Evolutionary conservation across 2,113 vertebrate species (phyloP).

Genomic region (Indicator indicator): DNA sequence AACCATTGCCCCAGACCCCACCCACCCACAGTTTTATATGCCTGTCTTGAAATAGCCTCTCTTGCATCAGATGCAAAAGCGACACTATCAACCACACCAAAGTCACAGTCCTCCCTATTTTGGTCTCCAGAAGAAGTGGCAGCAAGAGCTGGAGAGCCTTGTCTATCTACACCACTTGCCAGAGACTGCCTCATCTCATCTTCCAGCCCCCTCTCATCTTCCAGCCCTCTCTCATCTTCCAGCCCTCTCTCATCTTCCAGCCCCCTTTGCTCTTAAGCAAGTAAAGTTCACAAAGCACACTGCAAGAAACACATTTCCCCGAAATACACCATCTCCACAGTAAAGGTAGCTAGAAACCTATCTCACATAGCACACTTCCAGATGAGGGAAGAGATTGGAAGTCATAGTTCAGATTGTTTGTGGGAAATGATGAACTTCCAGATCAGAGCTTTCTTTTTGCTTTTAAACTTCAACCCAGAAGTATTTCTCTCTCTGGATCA

Average conservation of each 20-base stretch:
- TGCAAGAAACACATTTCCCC: neutral
- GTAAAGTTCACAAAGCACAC: neutral
- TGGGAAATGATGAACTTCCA: neutral
- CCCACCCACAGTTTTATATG: neutral
- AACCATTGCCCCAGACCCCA: neutral
- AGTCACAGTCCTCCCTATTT: neutral
- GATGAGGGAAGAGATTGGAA: neutral
- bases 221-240: no score
- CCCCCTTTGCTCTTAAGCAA: neutral
- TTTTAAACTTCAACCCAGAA: neutral
- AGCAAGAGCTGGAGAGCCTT: neutral
- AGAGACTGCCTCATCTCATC: neutral
- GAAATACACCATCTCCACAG: neutral
- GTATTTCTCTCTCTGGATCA: neutral
- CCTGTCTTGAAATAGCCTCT: neutral
- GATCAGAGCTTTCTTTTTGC: neutral
- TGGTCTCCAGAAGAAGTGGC: neutral
- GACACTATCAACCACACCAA: neutral
- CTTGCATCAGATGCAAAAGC: neutral
- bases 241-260: neutral
- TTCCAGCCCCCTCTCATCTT: neutral
- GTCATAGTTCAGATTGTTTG: neutral
- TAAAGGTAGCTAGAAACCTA: neutral
- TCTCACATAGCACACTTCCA: neutral
- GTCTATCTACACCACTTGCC: neutral